phyloP scores from a whole-genome alignment of 2,888 invertebrate species.

The Andricus quercusramuli region DNA sequence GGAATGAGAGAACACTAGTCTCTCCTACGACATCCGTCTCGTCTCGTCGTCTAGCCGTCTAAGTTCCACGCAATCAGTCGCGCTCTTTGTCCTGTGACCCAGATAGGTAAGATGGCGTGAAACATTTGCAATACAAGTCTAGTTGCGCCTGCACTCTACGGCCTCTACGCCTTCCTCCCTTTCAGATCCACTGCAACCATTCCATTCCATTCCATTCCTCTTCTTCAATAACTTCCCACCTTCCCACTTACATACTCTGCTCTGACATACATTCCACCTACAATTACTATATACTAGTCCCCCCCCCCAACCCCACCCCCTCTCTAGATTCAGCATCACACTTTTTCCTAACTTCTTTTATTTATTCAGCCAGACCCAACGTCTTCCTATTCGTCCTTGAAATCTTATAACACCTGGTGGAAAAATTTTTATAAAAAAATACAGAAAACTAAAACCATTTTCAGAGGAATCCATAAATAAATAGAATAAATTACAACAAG shows the following conservation, averaged over 20 bases:
- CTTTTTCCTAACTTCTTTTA: not conserved
- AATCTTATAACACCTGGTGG: too few relatives aligned
- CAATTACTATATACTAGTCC: not conserved
- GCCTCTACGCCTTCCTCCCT: not conserved
- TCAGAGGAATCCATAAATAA: too few relatives aligned
- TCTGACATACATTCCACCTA: conserved; percentile 22
- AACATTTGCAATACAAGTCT: conserved; percentile 37
- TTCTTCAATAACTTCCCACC: conserved; percentile 35
- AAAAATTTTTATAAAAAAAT: too few relatives aligned
- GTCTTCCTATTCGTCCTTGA: too few relatives aligned
- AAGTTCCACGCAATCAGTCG: conserved; percentile 54
- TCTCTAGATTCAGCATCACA: not conserved
- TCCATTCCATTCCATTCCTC: not conserved
- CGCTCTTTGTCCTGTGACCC: conserved; percentile 66
- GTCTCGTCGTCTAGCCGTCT: conserved; percentile 55
- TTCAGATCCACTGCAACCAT: conserved; percentile 31
- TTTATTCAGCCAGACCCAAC: too few relatives aligned
- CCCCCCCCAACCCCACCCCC: too few relatives aligned
- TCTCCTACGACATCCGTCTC: conserved; percentile 52
- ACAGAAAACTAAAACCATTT: too few relatives aligned
- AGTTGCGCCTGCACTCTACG: conserved; percentile 21
- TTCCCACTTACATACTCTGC: not conserved
- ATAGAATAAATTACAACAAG: too few relatives aligned
- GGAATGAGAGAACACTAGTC: not conserved
- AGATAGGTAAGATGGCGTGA: conserved; percentile 57